A percentile compares a stretch with the other conserved stretches of the same genome.
Conservation (phyloP, 2,888 invertebrate species). For the Lithophane semibrunnea region DNA sequence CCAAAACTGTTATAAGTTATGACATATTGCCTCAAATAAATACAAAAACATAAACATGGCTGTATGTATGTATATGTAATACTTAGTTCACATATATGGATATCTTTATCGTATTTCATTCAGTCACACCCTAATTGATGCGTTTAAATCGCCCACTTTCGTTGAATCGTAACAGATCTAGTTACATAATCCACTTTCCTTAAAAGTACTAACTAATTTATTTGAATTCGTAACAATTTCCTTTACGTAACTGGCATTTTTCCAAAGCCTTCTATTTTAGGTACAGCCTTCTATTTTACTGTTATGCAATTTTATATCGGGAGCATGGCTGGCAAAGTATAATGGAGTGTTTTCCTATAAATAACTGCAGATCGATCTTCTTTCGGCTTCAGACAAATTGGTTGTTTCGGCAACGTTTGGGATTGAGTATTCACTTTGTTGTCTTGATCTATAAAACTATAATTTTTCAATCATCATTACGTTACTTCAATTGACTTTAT, state of each 20-base stretch:
- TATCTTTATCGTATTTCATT: conserved; percentile 34
- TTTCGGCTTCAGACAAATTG: conserved; percentile 5
- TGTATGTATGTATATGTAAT: not conserved
- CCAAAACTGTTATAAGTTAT: conserved; percentile 4
- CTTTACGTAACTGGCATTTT: conserved; percentile 49
- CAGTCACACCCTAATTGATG: conserved; percentile 44
- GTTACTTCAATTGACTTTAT: not conserved
- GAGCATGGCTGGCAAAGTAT: not conserved
- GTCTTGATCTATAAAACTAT: not conserved
- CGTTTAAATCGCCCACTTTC: conserved; percentile 49
- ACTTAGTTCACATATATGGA: conserved; percentile 12
- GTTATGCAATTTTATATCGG: conserved; percentile 32
- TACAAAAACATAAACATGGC: not conserved
- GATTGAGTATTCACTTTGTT: conserved; percentile 14
- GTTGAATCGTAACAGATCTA: conserved; percentile 41
- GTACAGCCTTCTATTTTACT: conserved; percentile 11
- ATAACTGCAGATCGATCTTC: conserved; percentile 31
- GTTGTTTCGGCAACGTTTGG: conserved; percentile 15
- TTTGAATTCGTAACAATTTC: conserved; percentile 46
- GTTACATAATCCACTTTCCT: conserved; percentile 58
- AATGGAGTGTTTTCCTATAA: conserved; percentile 13
- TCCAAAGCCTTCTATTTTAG: conserved; percentile 24
- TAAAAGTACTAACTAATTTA: conserved; percentile 42
- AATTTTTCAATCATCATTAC: conserved; percentile 25
- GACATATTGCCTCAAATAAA: not conserved